Evolutionary conservation across 2,113 vertebrate species (phyloP).

Genomic region (Ophthalmolycus amberensis): DNA sequence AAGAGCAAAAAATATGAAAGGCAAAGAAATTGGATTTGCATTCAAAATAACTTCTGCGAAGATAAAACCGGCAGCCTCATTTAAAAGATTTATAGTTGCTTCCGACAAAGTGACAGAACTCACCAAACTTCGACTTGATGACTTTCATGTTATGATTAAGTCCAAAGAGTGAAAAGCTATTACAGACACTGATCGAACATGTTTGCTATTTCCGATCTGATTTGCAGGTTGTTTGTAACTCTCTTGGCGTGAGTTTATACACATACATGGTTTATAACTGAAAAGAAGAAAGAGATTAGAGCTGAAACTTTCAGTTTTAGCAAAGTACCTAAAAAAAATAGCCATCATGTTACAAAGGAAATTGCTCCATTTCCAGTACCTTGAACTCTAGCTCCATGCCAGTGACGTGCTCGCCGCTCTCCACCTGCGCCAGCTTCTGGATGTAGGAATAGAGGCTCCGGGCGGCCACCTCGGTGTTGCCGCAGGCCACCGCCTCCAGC

Average conservation of each 20-base stretch:
- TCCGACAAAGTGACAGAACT: conserved; percentile 36
- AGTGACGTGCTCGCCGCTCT: conserved; percentile 92
- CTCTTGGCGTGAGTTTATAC: neutral
- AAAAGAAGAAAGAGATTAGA: neutral
- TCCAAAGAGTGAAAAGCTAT: neutral
- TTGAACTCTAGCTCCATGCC: conserved; percentile 99
- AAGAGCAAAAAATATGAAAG: neutral
- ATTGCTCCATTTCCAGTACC: conserved; percentile 75
- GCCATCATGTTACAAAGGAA: neutral
- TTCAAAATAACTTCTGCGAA: conserved; percentile 21
- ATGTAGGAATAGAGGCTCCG: conserved; percentile 96
- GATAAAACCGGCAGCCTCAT: conserved; percentile 15
- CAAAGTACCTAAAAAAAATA: neutral
- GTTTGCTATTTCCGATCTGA: neutral
- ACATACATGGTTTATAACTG: neutral
- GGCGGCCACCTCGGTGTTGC: conserved; percentile 95
- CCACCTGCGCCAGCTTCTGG: conserved; percentile 95
- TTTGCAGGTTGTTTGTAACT: neutral
- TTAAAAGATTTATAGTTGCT: conserved; percentile 36
- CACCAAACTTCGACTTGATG: neutral
- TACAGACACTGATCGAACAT: neutral
- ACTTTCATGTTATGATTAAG: conserved; percentile 4
- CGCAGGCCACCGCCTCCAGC: conserved; percentile 96
- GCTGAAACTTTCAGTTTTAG: neutral
- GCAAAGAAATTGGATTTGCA: conserved; percentile 43